Base-by-base conservation (phyloP, 1,140 invertebrate genomes). In the Pachyrhynchus sulphureomaculatus region DNA sequence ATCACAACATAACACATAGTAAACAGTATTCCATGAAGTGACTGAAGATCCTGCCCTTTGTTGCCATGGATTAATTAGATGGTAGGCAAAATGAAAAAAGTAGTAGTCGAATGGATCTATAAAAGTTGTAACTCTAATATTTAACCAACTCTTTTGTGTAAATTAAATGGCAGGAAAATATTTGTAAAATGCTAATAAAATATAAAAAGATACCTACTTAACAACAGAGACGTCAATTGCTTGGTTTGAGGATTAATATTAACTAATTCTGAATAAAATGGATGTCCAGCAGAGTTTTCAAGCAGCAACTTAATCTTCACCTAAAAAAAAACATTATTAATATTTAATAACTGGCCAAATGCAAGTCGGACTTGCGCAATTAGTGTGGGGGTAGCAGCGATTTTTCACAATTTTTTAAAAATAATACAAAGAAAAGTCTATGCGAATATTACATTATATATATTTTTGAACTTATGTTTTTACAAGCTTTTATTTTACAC, bases 51-150 rank as follows among this genome's bases (percentile, higher is more conserved):
- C 80, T 15, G 75, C 72, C 48, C 81, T 71, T 68, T 84, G 83
- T 44, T 82, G 77, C 72, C 79, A 81, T 1, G 85, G 84, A 75
- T 86, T 87, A 1, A 87, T 84, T 34, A 92, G 76, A 74, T 92
- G 86, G 69, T 91, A 85, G 2, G 88, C 88, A 83, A 95, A 95
- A 72, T 93, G 88, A 67, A 95, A 91, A 36, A 96, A 88, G 68
- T 90, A 96, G 76, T 90, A 93, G 77, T 97, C 95, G 81, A 96
- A 96, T 13, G 93, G 86, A 86, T 93, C 87, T 92, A 78, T 74
- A 75, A 68, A 49, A 12, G 26, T n/a, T n/a, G n/a, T n/a, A n/a
- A n/a, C n/a, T n/a, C n/a, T n/a, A n/a, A n/a, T n/a, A n/a, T n/a
- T n/a, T n/a, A n/a, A n/a, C n/a, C n/a, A n/a, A n/a, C n/a, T n/a